A percentile compares a stretch with the other conserved stretches of the same genome.
Conservation (phyloP, 2,888 invertebrate species). For the Xestobium rufovillosum region DNA sequence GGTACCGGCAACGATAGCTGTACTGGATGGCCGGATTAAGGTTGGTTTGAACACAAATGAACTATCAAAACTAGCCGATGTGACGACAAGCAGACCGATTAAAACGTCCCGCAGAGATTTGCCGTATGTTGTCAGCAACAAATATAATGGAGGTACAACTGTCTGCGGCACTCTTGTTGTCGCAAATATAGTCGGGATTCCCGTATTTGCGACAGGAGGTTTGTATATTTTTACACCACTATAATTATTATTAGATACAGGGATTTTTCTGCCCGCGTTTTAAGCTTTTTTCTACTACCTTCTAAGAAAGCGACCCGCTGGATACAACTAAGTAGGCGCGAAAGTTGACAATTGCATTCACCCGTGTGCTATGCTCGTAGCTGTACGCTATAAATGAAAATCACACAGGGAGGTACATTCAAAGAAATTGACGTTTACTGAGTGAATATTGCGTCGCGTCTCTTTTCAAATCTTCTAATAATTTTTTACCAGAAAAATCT, state of each 20-base stretch:
- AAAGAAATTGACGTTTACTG: no score
- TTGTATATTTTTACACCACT: slow-evolving; percentile 15
- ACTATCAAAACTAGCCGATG: slow-evolving; percentile 56
- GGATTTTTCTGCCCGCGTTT: no score
- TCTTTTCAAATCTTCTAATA: no score
- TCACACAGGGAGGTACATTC: no score
- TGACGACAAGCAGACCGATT: slow-evolving; percentile 44
- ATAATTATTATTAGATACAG: background rate
- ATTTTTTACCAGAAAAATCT: no score
- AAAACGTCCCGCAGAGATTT: slow-evolving; percentile 89
- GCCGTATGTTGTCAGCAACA: slow-evolving; percentile 62
- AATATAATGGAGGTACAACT: slow-evolving; percentile 84
- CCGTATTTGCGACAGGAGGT: slow-evolving; percentile 91
- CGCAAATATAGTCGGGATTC: slow-evolving; percentile 74
- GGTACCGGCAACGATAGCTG: slow-evolving; percentile 86
- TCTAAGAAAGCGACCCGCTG: no score
- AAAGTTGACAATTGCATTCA: no score
- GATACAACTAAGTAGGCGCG: no score
- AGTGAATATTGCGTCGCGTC: no score
- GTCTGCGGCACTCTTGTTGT: slow-evolving; percentile 90
- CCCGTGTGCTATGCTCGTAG: no score
- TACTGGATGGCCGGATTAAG: slow-evolving; percentile 73
- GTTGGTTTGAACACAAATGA: slow-evolving; percentile 65
- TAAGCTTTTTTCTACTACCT: no score
- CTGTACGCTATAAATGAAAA: no score